Conservation (phyloP, 2,797 vertebrate species). For the Ptychadena robeensis region DNA sequence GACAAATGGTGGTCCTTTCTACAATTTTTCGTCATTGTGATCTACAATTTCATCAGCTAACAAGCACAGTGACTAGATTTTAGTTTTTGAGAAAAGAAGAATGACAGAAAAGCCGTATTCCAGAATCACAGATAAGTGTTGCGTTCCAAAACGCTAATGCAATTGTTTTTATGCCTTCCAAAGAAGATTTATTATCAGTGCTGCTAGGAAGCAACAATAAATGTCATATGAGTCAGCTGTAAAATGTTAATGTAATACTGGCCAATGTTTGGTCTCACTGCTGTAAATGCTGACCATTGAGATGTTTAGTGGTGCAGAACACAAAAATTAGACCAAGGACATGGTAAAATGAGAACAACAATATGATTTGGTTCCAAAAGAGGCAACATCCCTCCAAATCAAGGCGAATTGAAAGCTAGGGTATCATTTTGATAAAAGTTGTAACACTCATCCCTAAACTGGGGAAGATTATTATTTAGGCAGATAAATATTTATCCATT, state of each 20-base stretch:
- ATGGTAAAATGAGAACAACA: too few species aligned
- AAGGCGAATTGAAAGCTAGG: too few species aligned
- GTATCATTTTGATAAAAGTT: too few species aligned
- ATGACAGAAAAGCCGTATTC: conserved; percentile 16
- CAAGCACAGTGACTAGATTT: neutral
- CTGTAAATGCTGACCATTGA: neutral
- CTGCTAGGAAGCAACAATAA: conserved; percentile 33
- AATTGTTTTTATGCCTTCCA: conserved; percentile 31
- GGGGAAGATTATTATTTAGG: too few species aligned
- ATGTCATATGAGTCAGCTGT: conserved; percentile 33
- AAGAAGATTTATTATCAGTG: conserved; percentile 36
- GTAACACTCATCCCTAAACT: too few species aligned
- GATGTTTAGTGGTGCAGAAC: too few species aligned
- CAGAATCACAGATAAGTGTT: neutral
- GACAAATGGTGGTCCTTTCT: too few species aligned
- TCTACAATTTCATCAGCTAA: neutral
- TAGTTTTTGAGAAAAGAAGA: neutral
- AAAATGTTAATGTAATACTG: neutral
- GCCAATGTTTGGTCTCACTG: conserved; percentile 14
- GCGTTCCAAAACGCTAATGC: neutral
- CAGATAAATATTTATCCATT: too few species aligned
- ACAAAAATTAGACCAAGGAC: too few species aligned
- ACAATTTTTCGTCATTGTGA: neutral
- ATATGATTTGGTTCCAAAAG: too few species aligned
- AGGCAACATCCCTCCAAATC: too few species aligned